Percentiles rank a stretch among this genome's conserved stretches.
Conservation (phyloP, 2,113 vertebrate genomes). For the Vulpes vulpes region DNA sequence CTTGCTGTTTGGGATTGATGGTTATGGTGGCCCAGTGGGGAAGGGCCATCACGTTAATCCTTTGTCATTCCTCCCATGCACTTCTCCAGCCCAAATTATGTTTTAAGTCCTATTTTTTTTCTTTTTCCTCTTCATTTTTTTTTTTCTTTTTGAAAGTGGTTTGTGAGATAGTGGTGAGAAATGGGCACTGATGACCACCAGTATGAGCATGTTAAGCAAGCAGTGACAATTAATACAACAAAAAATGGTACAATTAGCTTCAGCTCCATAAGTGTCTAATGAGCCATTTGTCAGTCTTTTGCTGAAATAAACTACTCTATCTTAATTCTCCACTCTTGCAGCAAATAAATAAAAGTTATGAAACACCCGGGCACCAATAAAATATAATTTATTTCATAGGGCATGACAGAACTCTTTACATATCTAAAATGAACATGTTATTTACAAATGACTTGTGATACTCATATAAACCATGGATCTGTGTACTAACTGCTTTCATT, state of each 20-base stretch:
- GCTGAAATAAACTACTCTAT: conserved; percentile 90
- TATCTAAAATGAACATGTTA: conserved; percentile 88
- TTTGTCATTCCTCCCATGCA: conserved; percentile 82
- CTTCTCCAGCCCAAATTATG: conserved; percentile 81
- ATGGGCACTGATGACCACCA: conserved; percentile 83
- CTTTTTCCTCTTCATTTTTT: background rate
- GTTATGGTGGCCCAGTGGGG: conserved; percentile 83
- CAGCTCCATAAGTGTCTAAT: conserved; percentile 89
- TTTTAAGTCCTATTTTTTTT: conserved; percentile 65
- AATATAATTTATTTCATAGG: conserved; percentile 89
- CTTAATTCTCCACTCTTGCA: conserved; percentile 90
- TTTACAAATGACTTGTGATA: conserved; percentile 89
- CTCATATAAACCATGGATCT: conserved; percentile 85
- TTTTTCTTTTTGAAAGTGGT: conserved; percentile 49
- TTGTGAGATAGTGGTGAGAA: conserved; percentile 37
- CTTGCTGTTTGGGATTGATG: conserved; percentile 84
- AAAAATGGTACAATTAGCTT: conserved; percentile 87
- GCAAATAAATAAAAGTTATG: conserved; percentile 91
- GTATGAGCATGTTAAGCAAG: conserved; percentile 83
- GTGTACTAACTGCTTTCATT: conserved; percentile 86
- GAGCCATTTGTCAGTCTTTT: conserved; percentile 90
- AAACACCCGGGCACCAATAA: conserved; percentile 89
- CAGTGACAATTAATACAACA: conserved; percentile 86
- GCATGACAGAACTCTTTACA: conserved; percentile 87
- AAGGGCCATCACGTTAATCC: conserved; percentile 81